Conservation (phyloP, 2,113 vertebrate species). For the Mus spicilegus region DNA sequence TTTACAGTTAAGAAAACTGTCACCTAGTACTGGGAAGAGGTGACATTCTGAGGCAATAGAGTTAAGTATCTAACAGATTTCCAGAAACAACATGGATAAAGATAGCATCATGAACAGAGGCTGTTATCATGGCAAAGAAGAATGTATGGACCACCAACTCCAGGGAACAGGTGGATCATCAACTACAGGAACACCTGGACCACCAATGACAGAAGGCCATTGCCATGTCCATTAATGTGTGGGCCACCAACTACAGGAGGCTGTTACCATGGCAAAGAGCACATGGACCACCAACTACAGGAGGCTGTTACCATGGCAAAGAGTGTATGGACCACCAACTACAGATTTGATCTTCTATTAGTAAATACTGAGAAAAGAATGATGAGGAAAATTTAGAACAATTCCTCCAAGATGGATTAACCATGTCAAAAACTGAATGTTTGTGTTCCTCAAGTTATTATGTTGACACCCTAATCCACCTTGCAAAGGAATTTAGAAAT, state of each 20-base stretch:
- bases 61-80: not conserved
- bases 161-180: too few species aligned
- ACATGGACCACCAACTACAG: too few species aligned
- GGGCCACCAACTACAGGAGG: too few species aligned
- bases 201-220: too few species aligned
- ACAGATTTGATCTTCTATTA: not conserved
- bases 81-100: not conserved
- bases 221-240: too few species aligned
- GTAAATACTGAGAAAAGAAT: not conserved
- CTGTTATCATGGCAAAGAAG: not conserved
- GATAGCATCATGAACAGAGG: not conserved
- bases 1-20: not conserved
- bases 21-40: not conserved
- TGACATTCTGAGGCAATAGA: not conserved
- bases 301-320: not conserved
- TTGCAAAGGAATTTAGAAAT: not conserved
- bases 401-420: not conserved
- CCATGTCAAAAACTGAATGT: not conserved
- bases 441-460: not conserved
- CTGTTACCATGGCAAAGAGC: too few species aligned
- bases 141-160: too few species aligned
- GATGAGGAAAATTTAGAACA: not conserved
- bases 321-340: not conserved
- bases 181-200: too few species aligned
- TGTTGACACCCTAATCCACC: not conserved